Conservation (phyloP, 1,140 invertebrate species). For the Scylla paramamosain region DNA sequence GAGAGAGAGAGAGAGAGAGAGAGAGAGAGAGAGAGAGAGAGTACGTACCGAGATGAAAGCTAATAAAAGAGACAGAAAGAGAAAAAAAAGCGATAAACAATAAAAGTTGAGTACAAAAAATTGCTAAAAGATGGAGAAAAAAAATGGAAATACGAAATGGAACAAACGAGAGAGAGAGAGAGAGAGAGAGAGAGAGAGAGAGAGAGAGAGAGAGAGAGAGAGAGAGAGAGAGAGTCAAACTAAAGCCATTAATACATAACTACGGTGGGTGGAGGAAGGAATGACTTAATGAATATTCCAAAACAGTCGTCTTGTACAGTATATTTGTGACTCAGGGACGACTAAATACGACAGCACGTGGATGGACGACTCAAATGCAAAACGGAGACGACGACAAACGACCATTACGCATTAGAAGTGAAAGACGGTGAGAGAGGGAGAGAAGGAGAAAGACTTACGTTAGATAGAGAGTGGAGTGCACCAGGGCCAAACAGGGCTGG, state of each 20-base stretch:
- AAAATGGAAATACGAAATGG: neutral
- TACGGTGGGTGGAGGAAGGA: no score
- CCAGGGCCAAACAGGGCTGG: slow-evolving; percentile 63
- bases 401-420: neutral
- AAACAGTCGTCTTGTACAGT: no score
- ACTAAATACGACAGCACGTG: no score
- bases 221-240: slow-evolving; percentile 27
- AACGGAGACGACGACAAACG: no score
- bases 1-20: neutral
- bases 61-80: no score
- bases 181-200: slow-evolving; percentile 24
- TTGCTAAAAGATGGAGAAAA: no score
- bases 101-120: neutral
- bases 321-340: no score
- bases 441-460: slow-evolving; percentile 48
- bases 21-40: neutral
- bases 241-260: no score
- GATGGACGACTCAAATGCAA: no score
- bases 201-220: slow-evolving; percentile 27
- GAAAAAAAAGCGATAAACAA: no score
- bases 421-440: neutral
- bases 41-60: no score
- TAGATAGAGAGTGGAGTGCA: slow-evolving; percentile 62
- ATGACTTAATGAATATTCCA: no score
- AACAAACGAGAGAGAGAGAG: neutral